Base-by-base conservation (phyloP, 1,140 invertebrate species). In the Wasmannia auropunctata region DNA sequence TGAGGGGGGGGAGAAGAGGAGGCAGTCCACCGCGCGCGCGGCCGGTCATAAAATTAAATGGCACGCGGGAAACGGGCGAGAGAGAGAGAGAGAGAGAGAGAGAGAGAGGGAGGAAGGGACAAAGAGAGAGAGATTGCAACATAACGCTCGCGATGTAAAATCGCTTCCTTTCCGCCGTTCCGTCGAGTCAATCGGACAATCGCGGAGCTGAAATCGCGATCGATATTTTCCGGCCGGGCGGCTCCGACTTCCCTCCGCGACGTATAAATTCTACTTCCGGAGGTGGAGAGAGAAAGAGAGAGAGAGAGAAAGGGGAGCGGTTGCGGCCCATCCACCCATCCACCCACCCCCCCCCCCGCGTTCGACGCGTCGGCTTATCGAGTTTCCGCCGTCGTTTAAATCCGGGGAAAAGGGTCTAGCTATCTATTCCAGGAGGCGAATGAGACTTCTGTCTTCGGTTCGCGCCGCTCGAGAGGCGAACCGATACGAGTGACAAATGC, bases 11-110 rank as follows among this genome's bases (percentile, higher is more conserved):
- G 2, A 14, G 10, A 6, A 37, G 43, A 2, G 11, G 8, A 2
- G 3, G 76, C 43, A 51, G 46, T 22, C 16, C 43, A 69, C 76
- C 31, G 51, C 22, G 63, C 22, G 63, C 72, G 51, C 86, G 88
- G 77, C 85, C 40, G 90, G 19, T 88, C 92, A 91, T 92, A 91
- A 93, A 92, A 93, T 93, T 91, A 92, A 93, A 93, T 93, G 80
- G 88, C 90, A 86, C 90, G 88, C 67, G 79, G 79, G 58, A 72
- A 83, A 83, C 79, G 67, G 11, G 34, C 46, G 11, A 54, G 54
- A 43, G 31, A 58, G 46, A 54, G 22, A 65, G 40, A 43, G 56
- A n/a, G n/a, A 62, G 69, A 63, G 43, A 56, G 19, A 54, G 28
- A 31, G 22, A 46, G 19, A 19, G 43, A 46, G 11, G 58, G 84